phyloP scores from a whole-genome alignment of 1,140 invertebrate species.

The Oscheius sp. region DNA sequence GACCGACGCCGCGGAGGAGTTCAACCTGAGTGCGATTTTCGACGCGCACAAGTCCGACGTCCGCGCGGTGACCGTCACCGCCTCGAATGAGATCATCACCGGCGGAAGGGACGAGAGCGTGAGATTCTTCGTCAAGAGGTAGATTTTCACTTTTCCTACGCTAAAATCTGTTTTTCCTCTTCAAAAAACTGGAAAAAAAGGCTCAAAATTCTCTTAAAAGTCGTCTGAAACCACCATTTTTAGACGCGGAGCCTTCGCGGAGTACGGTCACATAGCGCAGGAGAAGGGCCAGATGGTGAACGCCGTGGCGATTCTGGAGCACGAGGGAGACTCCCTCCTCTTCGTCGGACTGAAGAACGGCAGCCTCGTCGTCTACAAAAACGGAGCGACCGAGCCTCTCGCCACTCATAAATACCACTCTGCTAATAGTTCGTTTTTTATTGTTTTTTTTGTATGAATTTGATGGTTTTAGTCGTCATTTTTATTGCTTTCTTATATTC shows the following conservation, averaged over 20 bases:
- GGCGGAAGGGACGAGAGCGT: slow-evolving; percentile 29
- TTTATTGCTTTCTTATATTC: neutral
- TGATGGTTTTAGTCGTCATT: neutral
- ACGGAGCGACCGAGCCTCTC: neutral
- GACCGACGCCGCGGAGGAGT: slow-evolving; percentile 4
- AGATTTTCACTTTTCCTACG: neutral
- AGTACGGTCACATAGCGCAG: slow-evolving; percentile 2
- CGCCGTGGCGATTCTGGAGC: slow-evolving; percentile 10
- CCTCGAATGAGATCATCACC: slow-evolving; percentile 1
- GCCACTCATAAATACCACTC: slow-evolving; percentile 9
- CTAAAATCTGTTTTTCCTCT: neutral
- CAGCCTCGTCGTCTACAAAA: slow-evolving; percentile 13
- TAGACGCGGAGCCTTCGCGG: slow-evolving; percentile 10
- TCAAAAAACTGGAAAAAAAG: neutral
- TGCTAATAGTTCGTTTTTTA: slow-evolving; percentile 2
- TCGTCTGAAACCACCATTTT: neutral
- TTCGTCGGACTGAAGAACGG: slow-evolving; percentile 30
- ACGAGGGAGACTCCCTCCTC: slow-evolving; percentile 12
- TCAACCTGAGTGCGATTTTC: slow-evolving; percentile 9
- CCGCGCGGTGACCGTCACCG: neutral
- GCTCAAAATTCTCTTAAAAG: neutral
- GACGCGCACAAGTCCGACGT: slow-evolving; percentile 21
- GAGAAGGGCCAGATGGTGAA: neutral
- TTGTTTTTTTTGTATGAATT: neutral
- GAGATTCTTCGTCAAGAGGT: slow-evolving; percentile 6